Percentiles rank a stretch among this genome's conserved stretches.
phyloP scores from a whole-genome alignment of 30 jellyfish, hydroid and myxozoan species.

The Hydractinia echinata region DNA sequence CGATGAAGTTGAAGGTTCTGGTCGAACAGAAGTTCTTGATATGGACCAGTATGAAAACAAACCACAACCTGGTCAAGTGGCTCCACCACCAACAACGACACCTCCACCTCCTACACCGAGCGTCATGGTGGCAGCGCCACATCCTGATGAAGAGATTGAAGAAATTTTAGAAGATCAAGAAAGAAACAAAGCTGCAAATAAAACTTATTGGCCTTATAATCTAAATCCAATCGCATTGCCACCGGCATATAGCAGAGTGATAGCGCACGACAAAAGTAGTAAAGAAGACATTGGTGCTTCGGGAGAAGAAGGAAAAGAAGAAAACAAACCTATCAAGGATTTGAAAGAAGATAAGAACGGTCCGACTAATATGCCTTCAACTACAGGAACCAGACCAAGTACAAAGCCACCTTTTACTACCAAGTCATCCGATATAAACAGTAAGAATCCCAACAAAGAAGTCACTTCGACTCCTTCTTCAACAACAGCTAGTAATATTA shows the following conservation, averaged over 20 bases:
- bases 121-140: neutral
- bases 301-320: neutral
- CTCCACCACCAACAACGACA: neutral
- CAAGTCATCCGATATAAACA: too few species aligned
- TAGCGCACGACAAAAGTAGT: neutral
- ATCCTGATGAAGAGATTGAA: conserved; percentile 10
- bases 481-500: too few species aligned
- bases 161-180: conserved; percentile 10
- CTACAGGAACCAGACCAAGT: too few species aligned
- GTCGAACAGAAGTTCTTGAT: conserved; percentile 3
- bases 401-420: too few species aligned
- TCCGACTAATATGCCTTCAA: too few species aligned
- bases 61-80: conserved; percentile 14
- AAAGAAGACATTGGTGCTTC: conserved; percentile 4
- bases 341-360: too few species aligned
- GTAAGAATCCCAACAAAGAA: too few species aligned
- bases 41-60: conserved; percentile 10
- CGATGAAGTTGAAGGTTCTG: conserved; percentile 11
- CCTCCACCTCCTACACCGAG: conserved; percentile 14
- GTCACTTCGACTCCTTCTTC: too few species aligned
- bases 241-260: conserved; percentile 3
- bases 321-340: too few species aligned
- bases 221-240: conserved; percentile 6
- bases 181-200: neutral
- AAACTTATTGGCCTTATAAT: conserved; percentile 4